A percentile compares a stretch with the other conserved stretches of the same genome.
Conservation (phyloP, 2,797 vertebrate species). For the Naso thynnoides region DNA sequence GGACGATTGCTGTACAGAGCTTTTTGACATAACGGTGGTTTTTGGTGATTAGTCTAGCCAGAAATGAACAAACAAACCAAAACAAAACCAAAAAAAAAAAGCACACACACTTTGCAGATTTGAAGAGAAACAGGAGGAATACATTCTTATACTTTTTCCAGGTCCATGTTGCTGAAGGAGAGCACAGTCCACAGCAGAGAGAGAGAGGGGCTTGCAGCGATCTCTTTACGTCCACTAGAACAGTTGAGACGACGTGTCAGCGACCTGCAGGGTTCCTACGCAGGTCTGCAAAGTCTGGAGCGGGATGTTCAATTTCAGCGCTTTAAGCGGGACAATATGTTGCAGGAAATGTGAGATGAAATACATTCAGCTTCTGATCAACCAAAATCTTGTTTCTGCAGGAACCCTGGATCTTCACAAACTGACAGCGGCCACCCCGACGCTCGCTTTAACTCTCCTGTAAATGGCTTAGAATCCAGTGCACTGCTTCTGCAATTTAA, state of each 20-base stretch:
- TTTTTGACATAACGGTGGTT: slow-evolving; percentile 23
- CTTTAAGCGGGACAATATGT: slow-evolving; percentile 31
- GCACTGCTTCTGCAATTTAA: slow-evolving; percentile 79
- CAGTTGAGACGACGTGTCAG: neutral
- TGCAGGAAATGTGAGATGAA: slow-evolving; percentile 51
- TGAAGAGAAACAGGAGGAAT: slow-evolving; percentile 62
- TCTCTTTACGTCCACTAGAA: slow-evolving; percentile 2
- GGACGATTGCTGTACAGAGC: slow-evolving; percentile 53
- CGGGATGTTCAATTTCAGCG: slow-evolving; percentile 11
- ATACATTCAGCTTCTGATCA: slow-evolving; percentile 74
- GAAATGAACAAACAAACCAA: slow-evolving; percentile 24
- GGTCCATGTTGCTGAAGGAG: slow-evolving; percentile 64
- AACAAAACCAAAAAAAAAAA: neutral
- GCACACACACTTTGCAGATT: slow-evolving; percentile 33
- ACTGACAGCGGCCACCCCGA: slow-evolving; percentile 21
- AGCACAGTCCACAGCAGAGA: slow-evolving; percentile 39
- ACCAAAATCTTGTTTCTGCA: slow-evolving; percentile 35
- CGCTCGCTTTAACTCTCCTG: slow-evolving; percentile 56
- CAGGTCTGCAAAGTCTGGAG: slow-evolving; percentile 22
- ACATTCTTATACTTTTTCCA: slow-evolving; percentile 69
- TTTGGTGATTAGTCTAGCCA: slow-evolving; percentile 47
- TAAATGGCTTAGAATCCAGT: slow-evolving; percentile 86
- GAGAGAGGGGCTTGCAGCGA: neutral
- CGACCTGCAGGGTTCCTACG: slow-evolving; percentile 31
- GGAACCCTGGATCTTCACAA: slow-evolving; percentile 46